Evolutionary conservation across 2,113 vertebrate species (phyloP), one percentile per base, ranked within the genome.

Genomic region (Trichechus manatus): DNA sequence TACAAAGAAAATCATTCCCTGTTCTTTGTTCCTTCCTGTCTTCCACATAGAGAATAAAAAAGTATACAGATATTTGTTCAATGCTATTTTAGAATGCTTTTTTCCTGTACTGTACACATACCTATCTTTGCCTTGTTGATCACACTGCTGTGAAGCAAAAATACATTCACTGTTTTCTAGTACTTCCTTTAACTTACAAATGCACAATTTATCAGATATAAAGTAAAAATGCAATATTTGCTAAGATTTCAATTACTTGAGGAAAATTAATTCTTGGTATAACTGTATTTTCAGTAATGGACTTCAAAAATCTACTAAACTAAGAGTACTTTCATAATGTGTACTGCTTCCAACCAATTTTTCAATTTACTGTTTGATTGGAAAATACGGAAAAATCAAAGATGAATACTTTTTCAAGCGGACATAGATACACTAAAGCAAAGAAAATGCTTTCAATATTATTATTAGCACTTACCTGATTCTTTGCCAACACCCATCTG

Each of bases 401-500:
- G 50, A 86, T 50, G 20, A 94, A 88, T 64, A 3, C 1, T 83
- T 96, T 93, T 66, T 89, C 17, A 93, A 95, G 36, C 56, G 25
- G 19, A 82, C 94, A 94, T 44, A 93, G 39, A 39, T 20, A 97
- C 82, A 89, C 53, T n/a, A 87, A 74, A 87, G 31, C 23, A 70
- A 94, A 91, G 53, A 88, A 94, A 88, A 89, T 25, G 23, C 9
- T 63, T 86, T 68, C n/a, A 96, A 29, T 0, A 66, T 33, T 23
- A 89, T 17, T 4, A 0, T 87, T 44, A 92, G 70, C 14, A 95
- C 89, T 98, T 98, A 99, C 99, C 99, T 96, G 99, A 99, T 98
- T 99, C 99, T 99, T 99, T 99, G 53, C 99, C 99, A 87, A 99
- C 99, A 91, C 99, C 99, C 99, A 99, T 99, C 97, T 99, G 99